These are phyloP conservation scores for Cercopithecus mona DNA, from an alignment of 2,113 vertebrate genomes.

Conservation along the genomic window DNA sequence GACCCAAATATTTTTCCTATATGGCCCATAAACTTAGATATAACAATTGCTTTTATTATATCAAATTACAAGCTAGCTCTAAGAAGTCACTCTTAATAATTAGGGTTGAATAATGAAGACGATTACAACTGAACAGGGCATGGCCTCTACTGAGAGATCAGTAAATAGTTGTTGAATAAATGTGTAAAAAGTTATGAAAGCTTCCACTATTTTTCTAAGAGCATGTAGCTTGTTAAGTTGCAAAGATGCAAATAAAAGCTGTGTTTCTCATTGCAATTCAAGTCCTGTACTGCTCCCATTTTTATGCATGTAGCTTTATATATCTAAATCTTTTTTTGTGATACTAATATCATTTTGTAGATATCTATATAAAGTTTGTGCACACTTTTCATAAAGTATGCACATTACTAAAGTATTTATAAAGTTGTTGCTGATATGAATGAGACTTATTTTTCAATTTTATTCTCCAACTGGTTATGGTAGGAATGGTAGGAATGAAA, in stretches of 20 bases:
- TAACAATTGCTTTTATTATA: neutral
- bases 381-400: neutral
- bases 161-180: conserved; percentile 16
- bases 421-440: conserved; percentile 11
- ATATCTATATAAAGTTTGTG: neutral
- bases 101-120: neutral
- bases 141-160: neutral
- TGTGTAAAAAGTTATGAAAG: neutral
- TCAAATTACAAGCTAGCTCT: neutral
- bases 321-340: neutral
- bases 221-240: neutral
- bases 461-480: neutral
- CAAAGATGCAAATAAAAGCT: conserved; percentile 30
- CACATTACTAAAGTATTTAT: neutral
- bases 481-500: neutral
- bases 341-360: neutral
- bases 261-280: conserved; percentile 26
- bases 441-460: neutral
- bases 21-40: neutral
- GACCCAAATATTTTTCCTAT: neutral
- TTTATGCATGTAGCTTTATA: neutral
- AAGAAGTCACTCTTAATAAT: neutral
- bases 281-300: neutral
- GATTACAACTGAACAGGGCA: neutral
- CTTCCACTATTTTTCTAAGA: neutral